A percentile compares a stretch with the other conserved stretches of the same genome.
Evolutionary conservation across 1,140 invertebrate species (phyloP).

Genomic region (Psilanteris sp.): DNA sequence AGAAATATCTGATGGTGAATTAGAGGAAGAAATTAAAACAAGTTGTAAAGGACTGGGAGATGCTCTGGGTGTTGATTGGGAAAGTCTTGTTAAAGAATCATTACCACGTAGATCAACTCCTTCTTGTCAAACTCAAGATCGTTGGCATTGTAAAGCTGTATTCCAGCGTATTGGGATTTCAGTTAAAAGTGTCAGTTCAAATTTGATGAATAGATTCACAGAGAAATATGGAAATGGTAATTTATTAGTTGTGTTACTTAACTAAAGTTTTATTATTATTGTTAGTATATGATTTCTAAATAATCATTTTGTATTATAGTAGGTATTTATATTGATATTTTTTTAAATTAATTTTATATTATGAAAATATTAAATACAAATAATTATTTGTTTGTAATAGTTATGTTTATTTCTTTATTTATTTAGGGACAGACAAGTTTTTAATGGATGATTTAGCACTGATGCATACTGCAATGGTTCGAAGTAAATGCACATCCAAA

Average conservation of each 20-base stretch:
- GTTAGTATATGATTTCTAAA: too few species aligned
- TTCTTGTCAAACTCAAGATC: slow-evolving; percentile 81
- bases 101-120: slow-evolving; percentile 79
- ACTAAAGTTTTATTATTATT: too few species aligned
- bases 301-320: too few species aligned
- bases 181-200: slow-evolving; percentile 84
- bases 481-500: slow-evolving; percentile 65
- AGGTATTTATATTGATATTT: too few species aligned
- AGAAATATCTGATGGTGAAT: slow-evolving; percentile 92
- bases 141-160: slow-evolving; percentile 88
- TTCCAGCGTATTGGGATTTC: slow-evolving; percentile 87
- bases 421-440: slow-evolving; percentile 64
- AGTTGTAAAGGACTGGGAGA: slow-evolving; percentile 88
- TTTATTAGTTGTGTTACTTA: too few species aligned
- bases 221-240: slow-evolving; percentile 80
- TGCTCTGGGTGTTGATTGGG: slow-evolving; percentile 95
- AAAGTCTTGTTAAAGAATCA: slow-evolving; percentile 89
- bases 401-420: too few species aligned
- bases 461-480: slow-evolving; percentile 71
- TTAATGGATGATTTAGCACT: slow-evolving; percentile 72
- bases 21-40: slow-evolving; percentile 86
- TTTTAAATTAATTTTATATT: too few species aligned
- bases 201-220: slow-evolving; percentile 82
- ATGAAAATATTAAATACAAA: too few species aligned
- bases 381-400: too few species aligned